Evolutionary conservation across 2,888 invertebrate genomes (phyloP), one percentile per base, ranked within the genome.

Genomic region (Idaea dimidiata): DNA sequence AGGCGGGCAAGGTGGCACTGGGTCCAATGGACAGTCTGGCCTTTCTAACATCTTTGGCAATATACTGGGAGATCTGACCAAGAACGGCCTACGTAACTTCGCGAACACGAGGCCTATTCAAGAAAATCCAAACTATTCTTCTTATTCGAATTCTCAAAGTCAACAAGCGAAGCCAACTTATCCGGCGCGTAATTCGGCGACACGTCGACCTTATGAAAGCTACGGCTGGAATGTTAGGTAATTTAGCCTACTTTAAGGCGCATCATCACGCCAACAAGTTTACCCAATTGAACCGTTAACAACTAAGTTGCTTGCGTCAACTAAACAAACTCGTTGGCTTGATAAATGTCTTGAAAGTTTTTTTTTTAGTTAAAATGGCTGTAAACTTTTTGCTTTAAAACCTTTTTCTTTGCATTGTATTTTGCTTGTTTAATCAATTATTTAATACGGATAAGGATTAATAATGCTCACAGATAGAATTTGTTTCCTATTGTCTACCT

Each of bases 181-280:
- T 71, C 81, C 82, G 18, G 80, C 71, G 32, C 86, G 77, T 67
- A 86, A 70, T 66, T 78, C 73, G 57, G 88, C 87, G 76, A 86
- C 90, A 16, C 78, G 81, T 75, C 87, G 80, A 72, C 91, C 93
- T 18, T 82, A 81, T 65, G 62, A 66, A 43, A 77, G 81, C 60
- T 93, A 91, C 73, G 92, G 92, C 69, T 92, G 92, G 92, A 89
- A 86, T 66, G 77, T 89, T 83, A 89, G 93, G 93, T 93, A 93
- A 93, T 84, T 84, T 77, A 70, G 60, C 61, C 73, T 71, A 64
- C 71, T 72, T 70, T 24, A 24, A 5, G 24, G 24, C 24, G 24
- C 24, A 24, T 24, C 24, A 24, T 24, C 24, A 24, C 24, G 24
- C 24, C 24, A 24, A 24, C 24, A 24, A 24, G 24, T 24, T 24